Evolutionary conservation across 2,113 vertebrate genomes (phyloP).

Genomic region (Lipophrys pholis): DNA sequence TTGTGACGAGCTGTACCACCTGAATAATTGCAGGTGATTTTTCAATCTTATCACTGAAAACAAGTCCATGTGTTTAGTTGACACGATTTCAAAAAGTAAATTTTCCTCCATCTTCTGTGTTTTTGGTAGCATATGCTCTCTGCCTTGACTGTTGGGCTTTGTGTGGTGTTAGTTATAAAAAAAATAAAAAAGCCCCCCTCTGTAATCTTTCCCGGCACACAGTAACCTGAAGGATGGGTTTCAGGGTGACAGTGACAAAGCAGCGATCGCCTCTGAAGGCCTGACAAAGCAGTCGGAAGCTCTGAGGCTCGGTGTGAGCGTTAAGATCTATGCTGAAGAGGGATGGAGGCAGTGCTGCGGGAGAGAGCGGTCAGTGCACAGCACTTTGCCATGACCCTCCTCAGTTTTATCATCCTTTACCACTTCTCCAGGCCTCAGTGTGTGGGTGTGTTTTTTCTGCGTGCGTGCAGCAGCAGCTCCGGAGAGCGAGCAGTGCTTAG

Average conservation of each 20-base stretch:
- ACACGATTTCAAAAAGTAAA: not conserved
- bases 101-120: not conserved
- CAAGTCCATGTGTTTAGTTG: not conserved
- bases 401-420: constrained; percentile 56
- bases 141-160: too few species aligned
- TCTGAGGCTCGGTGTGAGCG: constrained; percentile 25
- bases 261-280: constrained; percentile 10
- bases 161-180: not conserved
- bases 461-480: constrained; percentile 54
- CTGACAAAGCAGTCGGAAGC: constrained; percentile 12
- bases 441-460: constrained; percentile 64
- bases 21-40: constrained; percentile 26
- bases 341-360: constrained; percentile 31
- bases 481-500: constrained; percentile 61
- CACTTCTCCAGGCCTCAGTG: constrained; percentile 65
- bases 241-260: constrained; percentile 30
- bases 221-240: constrained; percentile 31
- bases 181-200: not conserved
- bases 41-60: constrained; percentile 9
- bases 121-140: too few species aligned
- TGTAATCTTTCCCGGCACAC: constrained; percentile 32
- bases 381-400: constrained; percentile 68
- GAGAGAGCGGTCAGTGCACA: constrained; percentile 51
- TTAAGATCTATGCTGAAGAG: constrained; percentile 36
- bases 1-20: constrained; percentile 24